Conservation (phyloP, 2,113 vertebrate genomes). For the Corydoras sp. region DNA sequence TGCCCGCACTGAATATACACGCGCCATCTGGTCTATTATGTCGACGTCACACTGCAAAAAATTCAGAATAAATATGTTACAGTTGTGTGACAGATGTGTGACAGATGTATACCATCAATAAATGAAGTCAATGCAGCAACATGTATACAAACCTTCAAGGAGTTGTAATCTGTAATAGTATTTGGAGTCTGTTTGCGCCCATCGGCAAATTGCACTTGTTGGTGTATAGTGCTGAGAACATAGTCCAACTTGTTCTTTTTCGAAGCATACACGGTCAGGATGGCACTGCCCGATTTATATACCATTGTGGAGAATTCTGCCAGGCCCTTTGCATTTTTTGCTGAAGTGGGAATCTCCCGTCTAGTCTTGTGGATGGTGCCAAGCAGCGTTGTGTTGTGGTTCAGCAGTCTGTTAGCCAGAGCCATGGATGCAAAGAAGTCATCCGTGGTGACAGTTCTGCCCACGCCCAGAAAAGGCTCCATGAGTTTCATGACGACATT, state of each 20-base stretch:
- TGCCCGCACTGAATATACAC: slow-evolving; percentile 17
- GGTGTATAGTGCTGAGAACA: too few relatives aligned
- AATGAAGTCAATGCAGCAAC: too few relatives aligned
- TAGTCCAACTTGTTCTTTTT: not conserved
- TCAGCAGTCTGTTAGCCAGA: not conserved
- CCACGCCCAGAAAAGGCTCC: not conserved
- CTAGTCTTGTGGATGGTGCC: slow-evolving; percentile 1
- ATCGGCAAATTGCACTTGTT: too few relatives aligned
- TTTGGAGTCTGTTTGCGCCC: too few relatives aligned
- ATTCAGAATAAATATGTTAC: too few relatives aligned
- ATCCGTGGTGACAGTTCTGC: not conserved
- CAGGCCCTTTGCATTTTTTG: not conserved
- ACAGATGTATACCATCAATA: too few relatives aligned
- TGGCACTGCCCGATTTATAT: not conserved
- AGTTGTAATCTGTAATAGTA: too few relatives aligned
- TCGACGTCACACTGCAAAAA: slow-evolving; percentile 11
- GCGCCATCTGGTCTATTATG: slow-evolving; percentile 26
- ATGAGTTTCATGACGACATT: not conserved
- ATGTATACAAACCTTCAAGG: too few relatives aligned
- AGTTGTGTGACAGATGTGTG: too few relatives aligned
- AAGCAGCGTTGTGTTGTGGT: not conserved
- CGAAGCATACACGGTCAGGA: not conserved
- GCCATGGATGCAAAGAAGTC: not conserved
- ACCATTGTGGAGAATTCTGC: not conserved
- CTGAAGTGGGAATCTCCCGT: not conserved